Evolutionary conservation across 2,113 vertebrate species (phyloP).

Genomic region (Calidris pugnax): DNA sequence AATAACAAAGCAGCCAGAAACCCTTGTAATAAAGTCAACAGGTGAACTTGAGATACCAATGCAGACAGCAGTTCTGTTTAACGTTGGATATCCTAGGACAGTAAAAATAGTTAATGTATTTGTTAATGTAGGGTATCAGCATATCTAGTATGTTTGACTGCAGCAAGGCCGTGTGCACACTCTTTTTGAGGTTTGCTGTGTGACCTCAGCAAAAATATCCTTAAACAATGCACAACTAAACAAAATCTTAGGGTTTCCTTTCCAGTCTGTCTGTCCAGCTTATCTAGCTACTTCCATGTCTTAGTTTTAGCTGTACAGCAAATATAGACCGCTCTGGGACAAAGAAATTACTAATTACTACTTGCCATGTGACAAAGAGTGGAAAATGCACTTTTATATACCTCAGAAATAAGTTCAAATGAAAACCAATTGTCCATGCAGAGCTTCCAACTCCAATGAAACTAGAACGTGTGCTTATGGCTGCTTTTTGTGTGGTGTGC

Average conservation of each 20-base stretch:
- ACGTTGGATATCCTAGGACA: neutral
- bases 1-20: neutral
- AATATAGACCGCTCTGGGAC: slow-evolving; percentile 5
- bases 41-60: neutral
- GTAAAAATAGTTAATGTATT: neutral
- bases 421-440: slow-evolving; percentile 16
- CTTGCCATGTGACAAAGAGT: slow-evolving; percentile 21
- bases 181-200: neutral
- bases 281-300: slow-evolving; percentile 37
- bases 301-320: neutral
- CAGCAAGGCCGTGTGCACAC: neutral
- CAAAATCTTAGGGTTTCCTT: neutral
- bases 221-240: neutral
- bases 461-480: slow-evolving; percentile 4
- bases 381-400: slow-evolving; percentile 43
- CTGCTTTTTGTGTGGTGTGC: neutral
- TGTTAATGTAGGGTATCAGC: neutral
- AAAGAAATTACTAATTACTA: slow-evolving; percentile 48
- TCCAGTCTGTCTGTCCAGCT: neutral
- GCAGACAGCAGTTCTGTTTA: neutral
- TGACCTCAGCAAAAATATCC: neutral
- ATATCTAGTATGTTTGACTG: neutral
- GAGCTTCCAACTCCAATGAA: slow-evolving; percentile 38
- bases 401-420: slow-evolving; percentile 4
- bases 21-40: neutral